These are phyloP conservation scores for Drosophila mojavensis DNA, from an alignment of 1,140 invertebrate genomes.

Conservation along the genomic window DNA sequence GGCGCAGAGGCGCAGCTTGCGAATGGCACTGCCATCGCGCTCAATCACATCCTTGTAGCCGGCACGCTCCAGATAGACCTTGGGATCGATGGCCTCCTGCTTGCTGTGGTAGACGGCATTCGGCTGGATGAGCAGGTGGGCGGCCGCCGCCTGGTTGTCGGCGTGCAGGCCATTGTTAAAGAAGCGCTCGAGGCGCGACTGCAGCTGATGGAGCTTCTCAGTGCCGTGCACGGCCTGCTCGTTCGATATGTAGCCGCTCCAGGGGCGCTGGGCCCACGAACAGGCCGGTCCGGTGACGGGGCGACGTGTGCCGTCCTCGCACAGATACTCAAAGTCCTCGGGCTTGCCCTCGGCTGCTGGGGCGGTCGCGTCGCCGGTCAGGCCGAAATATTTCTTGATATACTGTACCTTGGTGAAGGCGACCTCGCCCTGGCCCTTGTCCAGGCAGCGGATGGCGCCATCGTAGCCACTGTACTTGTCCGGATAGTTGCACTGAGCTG, in stretches of 20 bases:
- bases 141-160: constrained; percentile 71
- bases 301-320: constrained; percentile 90
- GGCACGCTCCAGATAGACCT: constrained; percentile 88
- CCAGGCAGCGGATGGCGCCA: constrained; percentile 92
- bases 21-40: constrained; percentile 84
- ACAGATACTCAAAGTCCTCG: constrained; percentile 89
- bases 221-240: constrained; percentile 85
- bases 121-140: constrained; percentile 86
- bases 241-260: constrained; percentile 90
- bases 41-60: constrained; percentile 93
- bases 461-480: constrained; percentile 93
- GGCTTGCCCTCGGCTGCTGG: constrained; percentile 84
- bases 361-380: constrained; percentile 70
- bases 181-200: constrained; percentile 75
- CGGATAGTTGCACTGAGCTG: constrained; percentile 90
- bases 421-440: constrained; percentile 91
- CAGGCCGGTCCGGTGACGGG: constrained; percentile 89
- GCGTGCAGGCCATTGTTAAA: constrained; percentile 76
- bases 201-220: constrained; percentile 75
- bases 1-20: constrained; percentile 87
- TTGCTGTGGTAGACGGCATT: constrained; percentile 87
- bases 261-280: constrained; percentile 91
- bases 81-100: constrained; percentile 86
- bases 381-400: constrained; percentile 90
- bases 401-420: constrained; percentile 93